A percentile compares a stretch with the other conserved stretches of the same genome.
These are phyloP conservation scores for Myiagra hebetior DNA, from an alignment of 2,113 vertebrate genomes.

Conservation along the genomic window DNA sequence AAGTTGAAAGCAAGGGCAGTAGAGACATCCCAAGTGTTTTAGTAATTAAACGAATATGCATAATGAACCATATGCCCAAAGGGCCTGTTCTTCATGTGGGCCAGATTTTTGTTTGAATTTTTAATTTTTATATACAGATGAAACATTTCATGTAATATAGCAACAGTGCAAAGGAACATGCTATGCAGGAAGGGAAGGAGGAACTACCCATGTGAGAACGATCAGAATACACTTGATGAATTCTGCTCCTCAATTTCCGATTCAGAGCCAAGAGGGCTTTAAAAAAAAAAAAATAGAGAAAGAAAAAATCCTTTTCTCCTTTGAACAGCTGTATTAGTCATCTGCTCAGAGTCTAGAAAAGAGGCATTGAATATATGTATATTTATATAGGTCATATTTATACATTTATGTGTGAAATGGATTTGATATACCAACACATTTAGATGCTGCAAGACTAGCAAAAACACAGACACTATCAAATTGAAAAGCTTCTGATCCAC, in stretches of 20 bases:
- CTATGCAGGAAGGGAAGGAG: constrained; percentile 40
- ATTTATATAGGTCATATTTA: constrained; percentile 59
- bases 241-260: constrained; percentile 54
- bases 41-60: constrained; percentile 88
- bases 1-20: constrained; percentile 84
- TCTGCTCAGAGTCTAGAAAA: constrained; percentile 66
- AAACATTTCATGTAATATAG: constrained; percentile 73
- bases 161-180: constrained; percentile 65
- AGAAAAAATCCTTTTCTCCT: constrained; percentile 13
- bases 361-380: constrained; percentile 36
- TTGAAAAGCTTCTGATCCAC: constrained; percentile 47
- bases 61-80: constrained; percentile 88
- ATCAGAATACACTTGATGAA: constrained; percentile 37
- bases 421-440: constrained; percentile 63
- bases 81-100: constrained; percentile 81
- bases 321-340: constrained; percentile 70
- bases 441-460: constrained; percentile 47
- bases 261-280: constrained; percentile 49
- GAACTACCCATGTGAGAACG: constrained; percentile 30
- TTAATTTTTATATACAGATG: constrained; percentile 87
- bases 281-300: not conserved
- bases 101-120: constrained; percentile 88
- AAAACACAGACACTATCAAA: constrained; percentile 49
- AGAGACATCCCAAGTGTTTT: constrained; percentile 81
- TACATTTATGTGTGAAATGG: constrained; percentile 38